Base-by-base conservation (phyloP, 2,797 vertebrate genomes). In the Rhadinocentrus ornatus region DNA sequence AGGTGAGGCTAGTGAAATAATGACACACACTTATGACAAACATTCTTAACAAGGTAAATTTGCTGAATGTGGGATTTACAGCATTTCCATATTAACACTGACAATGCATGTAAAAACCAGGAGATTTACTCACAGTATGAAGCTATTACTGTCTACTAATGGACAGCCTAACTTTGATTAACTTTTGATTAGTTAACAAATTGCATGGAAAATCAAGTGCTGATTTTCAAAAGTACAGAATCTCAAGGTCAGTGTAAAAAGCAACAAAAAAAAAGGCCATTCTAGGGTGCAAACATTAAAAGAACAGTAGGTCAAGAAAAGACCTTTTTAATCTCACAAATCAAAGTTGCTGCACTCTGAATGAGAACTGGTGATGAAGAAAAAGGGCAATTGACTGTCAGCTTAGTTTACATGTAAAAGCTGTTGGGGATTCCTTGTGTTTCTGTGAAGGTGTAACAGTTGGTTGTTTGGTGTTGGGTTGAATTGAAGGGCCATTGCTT, bases 1-100 rank as follows among this genome's bases (percentile, higher is more conserved):
- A 93, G 90, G 91, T 93, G 87, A 83, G 73, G 83, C 80, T 73
- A 60, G 67, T 65, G 66, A 74, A 69, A 78, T 83, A 82, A 84
- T 84, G 64, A 86, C 81, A 62, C 57, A 37, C 29, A 63, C 61
- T 55, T 6, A 46, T 46, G 20, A 46, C 44, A 46, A 46, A 44
- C 32, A 18, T 24, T 46, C 50, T 48, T 72, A 9, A 55, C 26
- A 18, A 66, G 68, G 34, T 35, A 75, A 16, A 59, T 70, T 63
- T 31, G 3, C 18, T 39, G 3, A 58, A 60, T 60, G 3, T n/a
- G 3, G 27, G 24, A 24, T 20, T n/a, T 46, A 20, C 16, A 60
- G 3, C 26, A 22, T 54, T 64, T 69, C n/a, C n/a, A 57, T 18
- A 20, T 44, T 18, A 20, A 44, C 24, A 58, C 2, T 66, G 31